Conservation (phyloP, 2,113 vertebrate species). For the Artemisiospiza belli region DNA sequence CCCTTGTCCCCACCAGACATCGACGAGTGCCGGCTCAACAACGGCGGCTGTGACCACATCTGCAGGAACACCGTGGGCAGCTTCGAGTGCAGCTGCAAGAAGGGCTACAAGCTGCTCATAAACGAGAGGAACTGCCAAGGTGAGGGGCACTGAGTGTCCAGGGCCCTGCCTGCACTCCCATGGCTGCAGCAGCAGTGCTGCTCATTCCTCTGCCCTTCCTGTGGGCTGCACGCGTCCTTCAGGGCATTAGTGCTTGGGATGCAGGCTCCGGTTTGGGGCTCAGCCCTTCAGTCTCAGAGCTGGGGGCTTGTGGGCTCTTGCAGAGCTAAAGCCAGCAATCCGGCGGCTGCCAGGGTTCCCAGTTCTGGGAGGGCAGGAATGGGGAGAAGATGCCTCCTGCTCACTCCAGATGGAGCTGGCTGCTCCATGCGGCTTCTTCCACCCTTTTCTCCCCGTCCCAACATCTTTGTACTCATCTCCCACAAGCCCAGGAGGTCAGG, state of each 20-base stretch:
- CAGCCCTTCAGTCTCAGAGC: neutral
- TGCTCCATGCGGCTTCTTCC: neutral
- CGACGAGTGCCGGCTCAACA: slow-evolving; percentile 93
- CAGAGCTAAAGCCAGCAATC: neutral
- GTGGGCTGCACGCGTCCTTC: neutral
- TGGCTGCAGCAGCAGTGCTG: neutral
- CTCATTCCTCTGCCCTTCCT: neutral
- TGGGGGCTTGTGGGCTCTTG: neutral
- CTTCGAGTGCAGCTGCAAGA: slow-evolving; percentile 98
- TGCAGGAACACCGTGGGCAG: slow-evolving; percentile 97
- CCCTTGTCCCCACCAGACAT: slow-evolving; percentile 83
- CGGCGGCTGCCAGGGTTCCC: neutral
- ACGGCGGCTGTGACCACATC: slow-evolving; percentile 95
- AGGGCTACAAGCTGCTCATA: slow-evolving; percentile 96
- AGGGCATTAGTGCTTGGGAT: neutral
- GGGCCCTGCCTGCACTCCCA: neutral
- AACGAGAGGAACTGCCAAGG: slow-evolving; percentile 97
- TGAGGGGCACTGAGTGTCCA: slow-evolving; percentile 17
- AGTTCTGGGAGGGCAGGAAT: neutral
- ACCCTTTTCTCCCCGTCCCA: neutral
- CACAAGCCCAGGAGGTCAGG: neutral
- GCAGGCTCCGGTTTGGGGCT: neutral
- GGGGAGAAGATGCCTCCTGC: neutral
- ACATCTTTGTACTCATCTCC: neutral
- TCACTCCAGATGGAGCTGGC: neutral